Base-by-base conservation (phyloP, 1,140 invertebrate species). In the Episyrphus balteatus region DNA sequence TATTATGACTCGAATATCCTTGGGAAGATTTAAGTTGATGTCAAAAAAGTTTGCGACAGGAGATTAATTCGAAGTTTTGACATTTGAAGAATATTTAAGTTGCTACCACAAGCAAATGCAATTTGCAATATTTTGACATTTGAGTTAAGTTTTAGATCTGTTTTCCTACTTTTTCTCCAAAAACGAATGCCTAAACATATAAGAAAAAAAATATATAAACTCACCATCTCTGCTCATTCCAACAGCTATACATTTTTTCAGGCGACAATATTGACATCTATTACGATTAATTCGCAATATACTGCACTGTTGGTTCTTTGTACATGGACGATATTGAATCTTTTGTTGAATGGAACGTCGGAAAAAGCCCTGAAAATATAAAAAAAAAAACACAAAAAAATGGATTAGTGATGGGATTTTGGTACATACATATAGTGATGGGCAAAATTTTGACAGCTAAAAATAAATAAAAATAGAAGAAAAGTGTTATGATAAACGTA, bases 161-260 rank as follows among this genome's bases (percentile, higher is more conserved):
- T 3, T 26, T 26, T 26, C 21, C 21, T 26, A 26, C 21, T 26
- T 26, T 26, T 26, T 26, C 21, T 26, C 21, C 21, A 26, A 26
- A 5, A 26, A n/a, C n/a, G n/a, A n/a, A n/a, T n/a, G n/a, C n/a
- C n/a, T n/a, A 26, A 26, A 5, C 21, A 5, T 26, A 26, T 26
- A 5, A 5, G 3, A 8, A 26, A 26, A 26, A 26, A 26, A 26
- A 26, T 26, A 26, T 26, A 8, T 26, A 31, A 51, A 77, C 79
- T 81, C 61, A 97, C 93, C 92, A 80, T 97, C 93, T 75, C 92
- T 80, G 71, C 91, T 95, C 94, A 98, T 98, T 70, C 94, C 94
- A 52, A 96, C 93, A 45, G 89, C 86, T 68, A 97, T 92, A 76
- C 94, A 98, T 79, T 97, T 97, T 75, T 96, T 96, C 56, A 97